These are phyloP conservation scores for Sus cebifrons DNA, from an alignment of 2,797 vertebrate genomes.

Conservation along the genomic window DNA sequence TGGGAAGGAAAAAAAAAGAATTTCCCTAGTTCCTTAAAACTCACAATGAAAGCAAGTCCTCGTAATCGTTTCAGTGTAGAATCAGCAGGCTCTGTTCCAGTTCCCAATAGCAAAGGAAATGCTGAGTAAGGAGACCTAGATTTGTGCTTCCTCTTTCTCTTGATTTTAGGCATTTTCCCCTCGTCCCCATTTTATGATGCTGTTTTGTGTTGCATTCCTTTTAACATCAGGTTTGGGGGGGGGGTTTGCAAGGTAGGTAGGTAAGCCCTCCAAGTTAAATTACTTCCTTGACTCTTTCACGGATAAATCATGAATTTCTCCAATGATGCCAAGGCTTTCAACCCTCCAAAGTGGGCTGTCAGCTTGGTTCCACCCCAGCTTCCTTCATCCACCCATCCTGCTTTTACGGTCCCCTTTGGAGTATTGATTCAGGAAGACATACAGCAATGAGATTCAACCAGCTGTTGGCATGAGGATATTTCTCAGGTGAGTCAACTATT, in stretches of 20 bases:
- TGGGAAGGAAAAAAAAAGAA: background rate
- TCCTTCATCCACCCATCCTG: background rate
- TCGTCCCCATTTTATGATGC: background rate
- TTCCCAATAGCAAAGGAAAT: background rate
- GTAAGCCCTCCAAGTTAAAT: background rate
- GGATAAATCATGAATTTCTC: background rate
- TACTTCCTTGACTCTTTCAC: background rate
- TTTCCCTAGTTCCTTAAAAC: slow-evolving; percentile 9
- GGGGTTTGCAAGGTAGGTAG: fast-evolving
- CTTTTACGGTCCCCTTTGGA: background rate
- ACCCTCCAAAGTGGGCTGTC: background rate
- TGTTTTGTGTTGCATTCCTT: background rate
- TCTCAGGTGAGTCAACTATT: slow-evolving; percentile 59
- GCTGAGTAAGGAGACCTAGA: background rate
- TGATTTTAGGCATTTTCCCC: background rate
- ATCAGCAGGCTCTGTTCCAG: background rate
- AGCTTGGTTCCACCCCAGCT: background rate
- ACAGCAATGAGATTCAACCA: background rate
- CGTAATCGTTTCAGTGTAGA: background rate
- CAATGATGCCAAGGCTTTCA: background rate
- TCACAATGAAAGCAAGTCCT: background rate
- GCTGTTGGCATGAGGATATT: background rate
- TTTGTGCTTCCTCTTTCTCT: background rate
- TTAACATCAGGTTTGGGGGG: background rate
- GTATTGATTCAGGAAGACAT: background rate